These are phyloP conservation scores for Hemicrepidius hirtus DNA, from an alignment of 2,888 invertebrate species.

Conservation along the genomic window DNA sequence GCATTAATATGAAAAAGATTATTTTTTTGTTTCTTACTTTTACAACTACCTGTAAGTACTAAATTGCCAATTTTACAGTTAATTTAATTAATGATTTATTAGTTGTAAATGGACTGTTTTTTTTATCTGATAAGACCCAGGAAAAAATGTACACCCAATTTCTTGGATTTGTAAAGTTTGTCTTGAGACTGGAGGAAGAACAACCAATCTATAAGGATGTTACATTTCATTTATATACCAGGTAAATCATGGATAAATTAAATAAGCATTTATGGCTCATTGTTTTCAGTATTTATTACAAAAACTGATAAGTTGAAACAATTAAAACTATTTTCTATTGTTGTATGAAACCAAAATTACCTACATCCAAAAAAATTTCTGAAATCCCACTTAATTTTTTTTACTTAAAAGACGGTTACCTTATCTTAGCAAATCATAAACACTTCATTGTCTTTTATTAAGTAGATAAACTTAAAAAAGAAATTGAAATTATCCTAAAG, in stretches of 20 bases:
- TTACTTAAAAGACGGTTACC: too few relatives aligned
- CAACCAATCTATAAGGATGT: slow-evolving; percentile 40
- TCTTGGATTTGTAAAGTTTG: slow-evolving; percentile 36
- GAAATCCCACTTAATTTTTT: too few relatives aligned
- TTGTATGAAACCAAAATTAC: too few relatives aligned
- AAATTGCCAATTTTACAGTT: neutral
- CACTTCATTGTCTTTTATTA: too few relatives aligned
- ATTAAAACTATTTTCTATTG: too few relatives aligned
- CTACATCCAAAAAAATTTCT: too few relatives aligned
- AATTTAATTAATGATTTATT: neutral
- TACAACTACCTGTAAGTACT: slow-evolving; percentile 2
- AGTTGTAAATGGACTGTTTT: slow-evolving; percentile 2
- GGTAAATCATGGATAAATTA: slow-evolving; percentile 9
- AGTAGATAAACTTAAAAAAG: too few relatives aligned
- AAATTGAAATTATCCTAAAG: too few relatives aligned
- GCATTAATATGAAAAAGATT: slow-evolving; percentile 5
- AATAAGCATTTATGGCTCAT: neutral
- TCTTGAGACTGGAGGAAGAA: slow-evolving; percentile 28
- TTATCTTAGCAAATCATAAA: too few relatives aligned
- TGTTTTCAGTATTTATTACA: neutral
- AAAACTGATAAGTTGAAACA: too few relatives aligned
- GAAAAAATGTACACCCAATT: slow-evolving; percentile 45
- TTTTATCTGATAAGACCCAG: slow-evolving; percentile 3
- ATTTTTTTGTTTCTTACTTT: neutral
- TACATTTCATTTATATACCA: slow-evolving; percentile 49